Base-by-base conservation (phyloP, 2,113 vertebrate species). In the Gadus macrocephalus region DNA sequence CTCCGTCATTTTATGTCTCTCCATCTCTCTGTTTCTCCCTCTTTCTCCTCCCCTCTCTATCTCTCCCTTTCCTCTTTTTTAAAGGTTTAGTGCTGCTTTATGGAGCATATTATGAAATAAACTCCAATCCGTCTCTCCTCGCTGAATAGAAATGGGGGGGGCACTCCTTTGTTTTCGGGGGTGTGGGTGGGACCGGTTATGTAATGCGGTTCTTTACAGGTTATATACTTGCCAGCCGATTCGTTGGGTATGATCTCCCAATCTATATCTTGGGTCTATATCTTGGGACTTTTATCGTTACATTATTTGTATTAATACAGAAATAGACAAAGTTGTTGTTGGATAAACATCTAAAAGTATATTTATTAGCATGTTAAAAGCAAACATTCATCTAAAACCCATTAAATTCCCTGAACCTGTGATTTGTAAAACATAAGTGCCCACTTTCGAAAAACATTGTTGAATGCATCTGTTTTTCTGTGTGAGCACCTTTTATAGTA, bases 51-150 rank as follows among this genome's bases (percentile, higher is more conserved):
- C 53, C 63, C 77, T 72, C 76, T 72, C 84, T 74, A 73, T 82
- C 82, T 84, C 80, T 80, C 85, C 82, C 73, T 80, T 72, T 81
- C 65, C 84, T 81, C 80, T 78, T 70, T 62, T 76, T 81, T 79
- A 67, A 74, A 66, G 83, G 82, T 89, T 89, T 86, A 88, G 87
- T 86, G 83, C 87, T 71, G 85, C 76, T 88, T 89, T 87, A 88
- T 86, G 87, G 71, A 88, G 86, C 88, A 76, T 90, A 84, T 84
- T 89, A 90, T 87, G 85, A 89, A 90, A 86, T 88, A 88, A 91
- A 88, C 73, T 84, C 79, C 68, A 71, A 71, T 75, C 31, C 55
- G 74, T 79, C 77, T 75, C 72, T 67, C 73, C 42, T 49, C 12
- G 0, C 8, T 49, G 42, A 83, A 85, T 80, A 85, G 87, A 82